Conservation (phyloP, 1,140 invertebrate species). For the Asbolus verrucosus region DNA sequence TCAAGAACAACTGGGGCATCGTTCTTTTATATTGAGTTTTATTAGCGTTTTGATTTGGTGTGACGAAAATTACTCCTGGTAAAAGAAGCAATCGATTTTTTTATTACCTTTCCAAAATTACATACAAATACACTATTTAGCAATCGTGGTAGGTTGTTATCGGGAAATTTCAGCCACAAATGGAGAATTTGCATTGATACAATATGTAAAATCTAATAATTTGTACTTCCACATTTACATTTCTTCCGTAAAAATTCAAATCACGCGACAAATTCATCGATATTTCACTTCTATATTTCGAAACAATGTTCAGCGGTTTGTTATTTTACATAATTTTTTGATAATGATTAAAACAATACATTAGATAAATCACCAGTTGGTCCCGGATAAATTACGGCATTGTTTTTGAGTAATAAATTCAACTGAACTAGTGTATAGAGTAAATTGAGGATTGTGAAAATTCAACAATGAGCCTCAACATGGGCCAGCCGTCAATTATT, state of each 20-base stretch:
- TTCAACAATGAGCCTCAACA: constrained; percentile 15
- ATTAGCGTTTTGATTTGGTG: constrained; percentile 23
- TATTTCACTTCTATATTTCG: constrained; percentile 11
- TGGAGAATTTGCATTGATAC: constrained; percentile 12
- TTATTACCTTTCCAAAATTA: constrained; percentile 4
- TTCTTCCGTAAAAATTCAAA: constrained; percentile 4
- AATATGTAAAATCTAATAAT: constrained; percentile 25
- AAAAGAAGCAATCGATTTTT: constrained; percentile 9
- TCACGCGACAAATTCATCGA: constrained; percentile 5
- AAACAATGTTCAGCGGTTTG: constrained; percentile 20
- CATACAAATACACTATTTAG: constrained; percentile 12
- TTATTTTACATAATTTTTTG: constrained; percentile 30
- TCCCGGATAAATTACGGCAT: constrained; percentile 17
- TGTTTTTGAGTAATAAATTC: constrained; percentile 35
- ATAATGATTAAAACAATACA: constrained; percentile 25
- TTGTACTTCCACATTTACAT: background rate
- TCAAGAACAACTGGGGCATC: background rate
- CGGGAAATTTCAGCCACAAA: constrained; percentile 1
- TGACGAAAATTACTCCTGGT: constrained; percentile 8
- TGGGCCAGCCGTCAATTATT: constrained; percentile 27
- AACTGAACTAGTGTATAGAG: constrained; percentile 18
- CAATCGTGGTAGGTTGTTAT: constrained; percentile 3
- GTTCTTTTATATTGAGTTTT: too few species aligned
- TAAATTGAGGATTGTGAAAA: constrained; percentile 22
- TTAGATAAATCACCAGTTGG: constrained; percentile 16